Evolutionary conservation across 2,888 invertebrate species (phyloP).

Genomic region (Archaeoteleia sp.): DNA sequence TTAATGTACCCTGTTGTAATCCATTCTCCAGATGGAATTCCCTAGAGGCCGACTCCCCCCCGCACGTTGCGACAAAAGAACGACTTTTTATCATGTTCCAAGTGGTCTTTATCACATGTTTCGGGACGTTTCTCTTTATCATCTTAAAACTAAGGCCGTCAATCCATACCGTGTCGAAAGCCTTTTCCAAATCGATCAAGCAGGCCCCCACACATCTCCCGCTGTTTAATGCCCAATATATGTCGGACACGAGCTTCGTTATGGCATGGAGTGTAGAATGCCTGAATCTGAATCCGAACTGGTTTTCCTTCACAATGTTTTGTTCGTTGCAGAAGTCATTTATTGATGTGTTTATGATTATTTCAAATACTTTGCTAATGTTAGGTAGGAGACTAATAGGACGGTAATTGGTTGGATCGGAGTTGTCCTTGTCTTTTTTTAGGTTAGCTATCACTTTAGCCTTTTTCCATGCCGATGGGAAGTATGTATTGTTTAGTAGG

Average conservation of each 20-base stretch:
- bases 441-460: slow-evolving; percentile 30
- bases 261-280: slow-evolving; percentile 54
- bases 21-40: no score
- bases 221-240: slow-evolving; percentile 18
- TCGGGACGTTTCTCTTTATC: slow-evolving; percentile 42
- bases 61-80: no score
- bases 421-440: slow-evolving; percentile 31
- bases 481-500: slow-evolving; percentile 26
- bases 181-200: slow-evolving; percentile 28
- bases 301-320: slow-evolving; percentile 39
- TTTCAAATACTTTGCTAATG: slow-evolving; percentile 39
- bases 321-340: slow-evolving; percentile 24
- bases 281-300: slow-evolving; percentile 51
- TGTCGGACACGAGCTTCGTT: slow-evolving; percentile 38
- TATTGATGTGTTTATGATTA: slow-evolving; percentile 38
- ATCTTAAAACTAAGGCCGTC: slow-evolving; percentile 54
- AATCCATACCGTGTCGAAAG: slow-evolving; percentile 21
- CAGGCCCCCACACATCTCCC: slow-evolving; percentile 33
- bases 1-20: no score
- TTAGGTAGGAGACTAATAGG: slow-evolving; percentile 40
- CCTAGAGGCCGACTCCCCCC: no score
- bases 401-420: slow-evolving; percentile 18
- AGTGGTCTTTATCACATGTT: slow-evolving; percentile 53
- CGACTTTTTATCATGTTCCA: slow-evolving; percentile 52
- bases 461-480: slow-evolving; percentile 36